These are phyloP conservation scores for Rallus limicola DNA, from an alignment of 2,113 vertebrate species.

Conservation along the genomic window DNA sequence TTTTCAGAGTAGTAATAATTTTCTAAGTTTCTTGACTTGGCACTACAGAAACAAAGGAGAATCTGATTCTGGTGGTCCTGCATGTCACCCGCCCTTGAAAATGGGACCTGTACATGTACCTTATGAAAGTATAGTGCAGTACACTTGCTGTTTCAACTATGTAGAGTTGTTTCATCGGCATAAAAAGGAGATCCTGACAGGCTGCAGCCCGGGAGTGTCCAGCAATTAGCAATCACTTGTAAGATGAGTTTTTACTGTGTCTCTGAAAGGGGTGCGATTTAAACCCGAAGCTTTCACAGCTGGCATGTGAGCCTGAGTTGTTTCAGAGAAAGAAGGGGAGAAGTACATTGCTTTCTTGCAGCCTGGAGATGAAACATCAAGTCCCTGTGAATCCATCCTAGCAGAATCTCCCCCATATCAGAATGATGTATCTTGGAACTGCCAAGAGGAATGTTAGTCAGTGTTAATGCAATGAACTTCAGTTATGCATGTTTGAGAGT, in stretches of 20 bases:
- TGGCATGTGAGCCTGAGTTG: accelerated
- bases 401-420: not conserved
- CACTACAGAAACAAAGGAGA: not conserved
- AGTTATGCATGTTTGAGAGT: not conserved
- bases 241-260: not conserved
- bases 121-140: not conserved
- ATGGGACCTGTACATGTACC: not conserved
- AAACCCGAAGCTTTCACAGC: not conserved
- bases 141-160: not conserved
- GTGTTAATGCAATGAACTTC: not conserved
- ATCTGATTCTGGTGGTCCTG: accelerated
- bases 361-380: not conserved
- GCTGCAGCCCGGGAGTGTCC: not conserved
- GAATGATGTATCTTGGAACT: not conserved
- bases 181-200: not conserved
- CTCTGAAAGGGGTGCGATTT: not conserved
- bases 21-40: not conserved
- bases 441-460: not conserved
- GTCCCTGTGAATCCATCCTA: not conserved
- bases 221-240: not conserved
- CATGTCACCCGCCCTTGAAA: not conserved
- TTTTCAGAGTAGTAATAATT: not conserved
- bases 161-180: not conserved
- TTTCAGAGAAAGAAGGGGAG: not conserved
- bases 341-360: not conserved